A percentile compares a stretch with the other conserved stretches of the same genome.
Evolutionary conservation across 92 coral and sea anemone species (phyloP).

Genomic region (Chrysogorgia sp.): DNA sequence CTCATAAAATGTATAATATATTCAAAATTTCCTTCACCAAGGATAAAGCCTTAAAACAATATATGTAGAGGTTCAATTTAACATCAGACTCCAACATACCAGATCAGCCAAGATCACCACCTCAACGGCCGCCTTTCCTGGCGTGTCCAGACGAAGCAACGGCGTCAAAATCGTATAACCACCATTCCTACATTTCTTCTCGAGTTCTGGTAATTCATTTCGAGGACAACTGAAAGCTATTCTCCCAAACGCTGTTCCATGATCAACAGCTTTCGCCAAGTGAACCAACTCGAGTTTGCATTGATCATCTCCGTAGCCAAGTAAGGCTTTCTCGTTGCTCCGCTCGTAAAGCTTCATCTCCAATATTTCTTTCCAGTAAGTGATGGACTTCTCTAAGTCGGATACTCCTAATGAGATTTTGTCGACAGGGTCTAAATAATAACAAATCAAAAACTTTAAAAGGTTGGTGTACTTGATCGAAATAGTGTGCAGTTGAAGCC

Average conservation of each 20-base stretch:
- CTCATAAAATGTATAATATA: too few relatives aligned
- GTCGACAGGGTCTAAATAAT: conserved; percentile 72
- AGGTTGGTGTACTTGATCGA: too few relatives aligned
- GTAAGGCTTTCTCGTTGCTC: conserved; percentile 65
- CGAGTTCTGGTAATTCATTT: conserved; percentile 71
- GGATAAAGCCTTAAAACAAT: too few relatives aligned
- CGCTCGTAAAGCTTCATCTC: conserved; percentile 81
- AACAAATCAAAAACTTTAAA: too few relatives aligned
- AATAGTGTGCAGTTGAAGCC: too few relatives aligned
- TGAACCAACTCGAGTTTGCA: conserved; percentile 85
- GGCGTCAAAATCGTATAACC: conserved; percentile 84
- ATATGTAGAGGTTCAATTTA: too few relatives aligned
- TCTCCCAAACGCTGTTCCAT: conserved; percentile 91
- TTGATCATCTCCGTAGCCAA: conserved; percentile 75
- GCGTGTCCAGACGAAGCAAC: conserved; percentile 81
- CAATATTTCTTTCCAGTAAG: conserved; percentile 77
- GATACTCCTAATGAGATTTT: conserved; percentile 86
- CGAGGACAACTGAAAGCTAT: conserved; percentile 95
- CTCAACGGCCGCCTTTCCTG: conserved; percentile 94
- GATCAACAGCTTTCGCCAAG: conserved; percentile 74
- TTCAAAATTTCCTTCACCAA: too few relatives aligned
- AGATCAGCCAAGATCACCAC: conserved; percentile 92
- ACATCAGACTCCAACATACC: too few relatives aligned
- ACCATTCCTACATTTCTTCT: conserved; percentile 61
- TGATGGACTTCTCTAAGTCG: conserved; percentile 67